phyloP scores from a whole-genome alignment of 2,113 vertebrate species.

The Harpagus bidentatus region DNA sequence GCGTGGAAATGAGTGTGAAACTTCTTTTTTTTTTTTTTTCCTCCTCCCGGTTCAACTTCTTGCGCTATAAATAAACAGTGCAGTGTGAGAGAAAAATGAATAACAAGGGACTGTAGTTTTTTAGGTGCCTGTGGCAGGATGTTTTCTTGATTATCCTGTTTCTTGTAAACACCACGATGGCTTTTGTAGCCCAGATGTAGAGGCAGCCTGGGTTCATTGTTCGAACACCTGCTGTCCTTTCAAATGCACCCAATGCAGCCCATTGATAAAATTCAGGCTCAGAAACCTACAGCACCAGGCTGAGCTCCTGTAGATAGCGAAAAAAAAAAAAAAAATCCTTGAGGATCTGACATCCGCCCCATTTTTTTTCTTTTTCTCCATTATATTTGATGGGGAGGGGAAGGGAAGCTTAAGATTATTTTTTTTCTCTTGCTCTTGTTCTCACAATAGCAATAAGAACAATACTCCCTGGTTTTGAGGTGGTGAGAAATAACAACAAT shows the following conservation, averaged over 20 bases:
- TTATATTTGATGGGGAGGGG: constrained; percentile 40
- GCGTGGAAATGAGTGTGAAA: constrained; percentile 49
- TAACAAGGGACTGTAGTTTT: constrained; percentile 47
- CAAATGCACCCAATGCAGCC: constrained; percentile 9
- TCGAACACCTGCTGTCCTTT: constrained; percentile 75
- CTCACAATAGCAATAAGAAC: constrained; percentile 62
- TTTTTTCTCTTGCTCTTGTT: not conserved
- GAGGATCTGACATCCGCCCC: constrained; percentile 31
- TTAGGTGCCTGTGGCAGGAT: constrained; percentile 72
- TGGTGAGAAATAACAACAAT: constrained; percentile 49
- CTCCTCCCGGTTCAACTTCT: constrained; percentile 2
- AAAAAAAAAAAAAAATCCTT: not conserved
- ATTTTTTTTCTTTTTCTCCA: not conserved
- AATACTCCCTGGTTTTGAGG: constrained; percentile 23
- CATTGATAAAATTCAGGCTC: constrained; percentile 67
- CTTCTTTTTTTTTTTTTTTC: not conserved
- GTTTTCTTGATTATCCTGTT: constrained; percentile 77
- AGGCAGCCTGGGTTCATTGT: constrained; percentile 72
- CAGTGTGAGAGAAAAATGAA: constrained; percentile 70
- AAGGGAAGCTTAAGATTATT: constrained; percentile 2
- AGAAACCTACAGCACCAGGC: not conserved
- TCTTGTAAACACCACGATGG: constrained; percentile 63
- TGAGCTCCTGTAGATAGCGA: not conserved
- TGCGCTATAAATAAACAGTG: constrained; percentile 72
- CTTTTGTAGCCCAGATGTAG: constrained; percentile 73